Evolutionary conservation across 2,888 invertebrate species (phyloP).

Genomic region (Tachina fera): DNA sequence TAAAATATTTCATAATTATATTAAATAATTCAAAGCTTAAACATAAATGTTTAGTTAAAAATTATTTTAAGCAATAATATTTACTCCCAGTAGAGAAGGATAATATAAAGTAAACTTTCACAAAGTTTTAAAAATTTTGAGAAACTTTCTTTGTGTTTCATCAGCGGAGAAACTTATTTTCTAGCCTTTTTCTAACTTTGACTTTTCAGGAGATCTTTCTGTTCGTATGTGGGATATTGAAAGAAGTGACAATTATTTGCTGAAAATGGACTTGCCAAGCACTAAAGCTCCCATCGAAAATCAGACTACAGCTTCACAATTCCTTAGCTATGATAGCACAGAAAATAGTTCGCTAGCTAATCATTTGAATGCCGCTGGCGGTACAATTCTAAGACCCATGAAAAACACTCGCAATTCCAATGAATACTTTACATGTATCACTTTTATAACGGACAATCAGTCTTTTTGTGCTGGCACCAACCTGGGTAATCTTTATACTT

Average conservation of each 20-base stretch:
- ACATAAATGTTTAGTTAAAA: too few relatives aligned
- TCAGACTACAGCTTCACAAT: slow-evolving; percentile 70
- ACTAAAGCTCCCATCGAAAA: slow-evolving; percentile 65
- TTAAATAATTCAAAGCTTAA: too few relatives aligned
- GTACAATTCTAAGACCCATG: slow-evolving; percentile 74
- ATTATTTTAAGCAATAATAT: too few relatives aligned
- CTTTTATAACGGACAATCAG: slow-evolving; percentile 88
- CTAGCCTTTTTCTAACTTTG: not conserved
- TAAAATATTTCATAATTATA: too few relatives aligned
- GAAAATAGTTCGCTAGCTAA: slow-evolving; percentile 66
- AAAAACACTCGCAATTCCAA: slow-evolving; percentile 76
- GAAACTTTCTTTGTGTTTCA: too few relatives aligned
- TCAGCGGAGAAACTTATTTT: too few relatives aligned
- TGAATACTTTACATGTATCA: slow-evolving; percentile 89
- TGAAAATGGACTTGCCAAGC: slow-evolving; percentile 86
- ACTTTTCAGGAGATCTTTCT: slow-evolving; percentile 87
- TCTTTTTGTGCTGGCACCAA: slow-evolving; percentile 95
- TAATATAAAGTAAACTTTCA: too few relatives aligned
- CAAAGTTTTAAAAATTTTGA: too few relatives aligned
- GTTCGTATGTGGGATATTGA: slow-evolving; percentile 97
- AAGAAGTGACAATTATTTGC: slow-evolving; percentile 94
- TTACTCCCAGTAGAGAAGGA: too few relatives aligned
- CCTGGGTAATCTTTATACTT: slow-evolving; percentile 93
- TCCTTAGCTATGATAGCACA: slow-evolving; percentile 75
- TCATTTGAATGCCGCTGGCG: slow-evolving; percentile 51